phyloP scores from a whole-genome alignment of 2,888 invertebrate genomes.

The Pegoplata infirma region DNA sequence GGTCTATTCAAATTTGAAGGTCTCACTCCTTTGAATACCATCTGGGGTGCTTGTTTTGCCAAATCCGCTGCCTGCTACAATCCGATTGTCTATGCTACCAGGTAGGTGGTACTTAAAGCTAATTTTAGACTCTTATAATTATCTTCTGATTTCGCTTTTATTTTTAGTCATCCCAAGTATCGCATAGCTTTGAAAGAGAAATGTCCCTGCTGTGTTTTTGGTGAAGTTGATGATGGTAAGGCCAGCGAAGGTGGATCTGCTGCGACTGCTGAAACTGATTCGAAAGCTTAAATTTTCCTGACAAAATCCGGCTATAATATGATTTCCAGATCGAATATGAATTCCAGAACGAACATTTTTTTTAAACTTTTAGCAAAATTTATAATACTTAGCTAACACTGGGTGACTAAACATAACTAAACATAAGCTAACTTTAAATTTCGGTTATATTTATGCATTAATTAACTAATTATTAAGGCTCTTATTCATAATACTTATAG shows the following conservation, averaged over 20 bases:
- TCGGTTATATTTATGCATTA: too few species aligned
- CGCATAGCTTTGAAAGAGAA: constrained; percentile 81
- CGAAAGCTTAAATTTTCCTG: constrained; percentile 48
- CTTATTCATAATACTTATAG: too few species aligned
- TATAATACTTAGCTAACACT: too few species aligned
- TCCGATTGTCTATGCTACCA: constrained; percentile 94
- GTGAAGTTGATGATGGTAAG: constrained; percentile 75
- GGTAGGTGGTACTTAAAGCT: constrained; percentile 79
- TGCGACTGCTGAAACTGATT: constrained; percentile 71
- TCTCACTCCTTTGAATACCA: constrained; percentile 89
- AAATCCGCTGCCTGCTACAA: constrained; percentile 95
- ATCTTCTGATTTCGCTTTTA: not conserved
- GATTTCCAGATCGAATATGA: too few species aligned
- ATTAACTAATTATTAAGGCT: too few species aligned
- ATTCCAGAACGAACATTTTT: constrained; percentile 69
- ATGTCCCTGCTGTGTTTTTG: constrained; percentile 80
- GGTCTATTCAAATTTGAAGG: constrained; percentile 87
- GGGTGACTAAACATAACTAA: too few species aligned
- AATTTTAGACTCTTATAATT: not conserved
- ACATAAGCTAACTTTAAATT: too few species aligned
- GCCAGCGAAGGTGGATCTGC: constrained; percentile 74
- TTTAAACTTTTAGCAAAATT: not conserved
- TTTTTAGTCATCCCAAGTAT: constrained; percentile 81
- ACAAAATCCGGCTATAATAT: constrained; percentile 51
- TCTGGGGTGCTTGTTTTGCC: constrained; percentile 94